Conservation (phyloP, 2,113 vertebrate genomes). For the Strigops habroptila region DNA sequence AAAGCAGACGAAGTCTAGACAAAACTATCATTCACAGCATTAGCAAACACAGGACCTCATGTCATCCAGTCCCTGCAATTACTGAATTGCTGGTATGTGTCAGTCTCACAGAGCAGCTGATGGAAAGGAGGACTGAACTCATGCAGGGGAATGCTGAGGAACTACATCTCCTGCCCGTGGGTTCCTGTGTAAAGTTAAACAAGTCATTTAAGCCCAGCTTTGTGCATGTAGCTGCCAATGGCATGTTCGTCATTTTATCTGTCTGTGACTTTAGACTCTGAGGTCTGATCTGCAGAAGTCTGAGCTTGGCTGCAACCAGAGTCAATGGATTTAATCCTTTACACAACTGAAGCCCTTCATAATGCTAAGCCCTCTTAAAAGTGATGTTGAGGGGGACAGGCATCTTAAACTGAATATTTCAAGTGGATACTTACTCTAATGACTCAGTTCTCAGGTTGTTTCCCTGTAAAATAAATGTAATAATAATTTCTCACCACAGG, state of each 20-base stretch:
- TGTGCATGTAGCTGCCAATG: not conserved
- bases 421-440: not conserved
- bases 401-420: not conserved
- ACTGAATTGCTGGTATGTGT: not conserved
- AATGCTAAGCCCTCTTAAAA: not conserved
- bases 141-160: not conserved
- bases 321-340: not conserved
- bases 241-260: not conserved
- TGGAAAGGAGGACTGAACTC: not conserved
- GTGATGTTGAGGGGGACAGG: fast-evolving
- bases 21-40: not conserved
- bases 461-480: not conserved
- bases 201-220: not conserved
- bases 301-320: not conserved
- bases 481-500: not conserved
- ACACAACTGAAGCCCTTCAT: not conserved
- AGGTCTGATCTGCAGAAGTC: not conserved
- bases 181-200: not conserved
- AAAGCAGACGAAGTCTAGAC: not conserved
- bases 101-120: not conserved
- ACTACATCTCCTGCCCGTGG: not conserved
- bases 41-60: not conserved
- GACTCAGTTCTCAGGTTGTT: not conserved
- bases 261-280: not conserved
- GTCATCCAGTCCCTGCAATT: not conserved